These are phyloP conservation scores for Micrastur ruficollis DNA, from an alignment of 2,797 vertebrate species.

Conservation along the genomic window DNA sequence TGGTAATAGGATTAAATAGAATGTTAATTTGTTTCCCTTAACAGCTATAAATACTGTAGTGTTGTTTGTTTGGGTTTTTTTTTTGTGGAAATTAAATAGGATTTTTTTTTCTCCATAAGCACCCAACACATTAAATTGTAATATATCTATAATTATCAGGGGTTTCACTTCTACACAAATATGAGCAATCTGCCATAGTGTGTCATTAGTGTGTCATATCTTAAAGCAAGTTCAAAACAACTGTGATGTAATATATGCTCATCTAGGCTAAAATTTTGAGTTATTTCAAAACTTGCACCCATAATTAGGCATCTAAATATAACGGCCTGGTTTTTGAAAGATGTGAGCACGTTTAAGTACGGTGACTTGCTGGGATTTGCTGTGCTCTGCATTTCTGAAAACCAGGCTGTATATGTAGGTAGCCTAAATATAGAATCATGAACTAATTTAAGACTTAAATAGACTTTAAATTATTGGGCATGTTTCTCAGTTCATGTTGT, in stretches of 20 bases:
- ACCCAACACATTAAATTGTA: not conserved
- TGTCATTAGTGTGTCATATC: not conserved
- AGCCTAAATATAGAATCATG: conserved; percentile 34
- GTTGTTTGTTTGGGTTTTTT: not conserved
- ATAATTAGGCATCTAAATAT: conserved; percentile 46
- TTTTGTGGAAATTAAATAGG: not conserved
- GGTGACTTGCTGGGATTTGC: not conserved
- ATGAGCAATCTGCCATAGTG: not conserved
- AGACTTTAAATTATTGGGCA: not conserved
- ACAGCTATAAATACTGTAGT: not conserved
- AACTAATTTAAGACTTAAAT: conserved; percentile 14
- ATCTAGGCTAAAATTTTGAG: not conserved
- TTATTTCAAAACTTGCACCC: not conserved
- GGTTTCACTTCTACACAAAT: not conserved
- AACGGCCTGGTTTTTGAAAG: conserved; percentile 22
- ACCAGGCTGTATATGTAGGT: conserved; percentile 39
- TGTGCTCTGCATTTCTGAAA: conserved; percentile 43
- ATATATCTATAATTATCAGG: not conserved
- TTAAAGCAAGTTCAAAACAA: not conserved
- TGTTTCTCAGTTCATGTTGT: not conserved
- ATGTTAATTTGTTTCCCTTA: conserved; percentile 31
- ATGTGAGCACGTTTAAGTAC: not conserved
- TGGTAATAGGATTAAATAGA: conserved; percentile 23
- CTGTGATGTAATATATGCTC: not conserved
- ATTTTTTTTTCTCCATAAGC: not conserved